Evolutionary conservation across 2,888 invertebrate species (phyloP), one percentile per base, ranked within the genome.

Genomic region (Drosophila gaucha): DNA sequence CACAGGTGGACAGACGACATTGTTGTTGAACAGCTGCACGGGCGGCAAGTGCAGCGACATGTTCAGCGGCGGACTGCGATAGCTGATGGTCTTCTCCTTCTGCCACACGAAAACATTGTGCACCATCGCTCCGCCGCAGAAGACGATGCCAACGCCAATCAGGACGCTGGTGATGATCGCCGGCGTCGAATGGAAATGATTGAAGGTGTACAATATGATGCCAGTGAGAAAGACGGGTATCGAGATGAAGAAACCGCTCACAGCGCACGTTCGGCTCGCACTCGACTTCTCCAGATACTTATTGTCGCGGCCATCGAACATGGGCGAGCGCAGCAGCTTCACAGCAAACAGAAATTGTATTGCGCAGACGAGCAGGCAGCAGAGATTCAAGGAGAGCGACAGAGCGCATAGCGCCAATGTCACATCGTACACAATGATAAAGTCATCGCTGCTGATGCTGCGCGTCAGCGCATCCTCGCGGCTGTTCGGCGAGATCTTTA

Each of bases 21-120:
- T 69, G 67, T n/a, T 44, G 8, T 78, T 74, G 3, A 83, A 69
- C 55, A 86, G 88, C 57, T 90, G 90, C 12, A 75, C 72, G 2
- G 88, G 87, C 33, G 84, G 80, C 16, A 73, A 57, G 41, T 74
- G 49, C 60, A 87, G 50, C 0, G 90, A 80, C 67, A 89, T 76
- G 20, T 85, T 86, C 2, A 86, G 30, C 16, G 51, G 36, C 0
- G 77, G 67, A 65, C 93, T 93, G 8, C 93, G 89, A 28, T 96
- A 96, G 52, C 96, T 94, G 80, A 95, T 96, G 1, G 96, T 97
- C 92, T 97, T 97, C 91, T 96, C 96, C 90, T 95, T 95, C 92
- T 97, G 97, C 98, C 98, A 98, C 47, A 97, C 95, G 92, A 97
- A 97, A 12, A 97, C 97, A 92, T 97, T 98, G 93, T 98, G 98